Evolutionary conservation across 2,797 vertebrate species (phyloP).

Genomic region (Eulemur rubriventer): DNA sequence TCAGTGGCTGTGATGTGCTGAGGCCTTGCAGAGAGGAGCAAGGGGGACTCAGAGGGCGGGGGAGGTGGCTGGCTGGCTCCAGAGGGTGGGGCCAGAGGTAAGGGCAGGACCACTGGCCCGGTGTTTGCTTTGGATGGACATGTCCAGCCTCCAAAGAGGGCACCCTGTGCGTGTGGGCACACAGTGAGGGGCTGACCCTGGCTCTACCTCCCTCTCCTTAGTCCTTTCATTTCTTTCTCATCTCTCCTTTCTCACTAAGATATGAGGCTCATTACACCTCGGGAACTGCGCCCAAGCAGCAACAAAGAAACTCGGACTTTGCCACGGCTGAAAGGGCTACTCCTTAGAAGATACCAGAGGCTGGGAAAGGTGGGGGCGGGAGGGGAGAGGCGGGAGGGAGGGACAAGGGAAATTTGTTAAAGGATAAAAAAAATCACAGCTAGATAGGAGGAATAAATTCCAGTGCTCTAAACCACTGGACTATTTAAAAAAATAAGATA

Average conservation of each 20-base stretch:
- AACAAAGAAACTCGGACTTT: background rate
- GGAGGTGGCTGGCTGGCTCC: background rate
- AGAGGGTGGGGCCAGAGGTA: too few relatives aligned
- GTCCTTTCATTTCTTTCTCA: background rate
- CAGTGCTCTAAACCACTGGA: background rate
- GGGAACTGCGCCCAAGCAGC: background rate
- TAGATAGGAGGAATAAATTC: background rate
- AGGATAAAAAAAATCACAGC: background rate
- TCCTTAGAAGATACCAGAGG: background rate
- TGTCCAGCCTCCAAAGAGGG: too few relatives aligned
- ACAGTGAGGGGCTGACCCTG: background rate
- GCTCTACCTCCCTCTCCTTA: background rate
- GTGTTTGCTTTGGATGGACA: background rate
- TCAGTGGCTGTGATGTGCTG: rapidly evolving
- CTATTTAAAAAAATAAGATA: too few relatives aligned
- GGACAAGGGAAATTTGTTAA: background rate
- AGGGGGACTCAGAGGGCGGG: rapidly evolving
- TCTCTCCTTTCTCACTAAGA: background rate
- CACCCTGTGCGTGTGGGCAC: rapidly evolving
- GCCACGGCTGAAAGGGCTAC: background rate
- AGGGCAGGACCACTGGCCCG: background rate
- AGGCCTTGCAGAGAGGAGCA: background rate
- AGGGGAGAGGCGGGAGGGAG: background rate
- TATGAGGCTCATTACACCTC: background rate
- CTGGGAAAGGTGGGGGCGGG: too few relatives aligned